These are phyloP conservation scores for Daptonema setosum DNA, from an alignment of 2,888 invertebrate genomes.

Conservation along the genomic window DNA sequence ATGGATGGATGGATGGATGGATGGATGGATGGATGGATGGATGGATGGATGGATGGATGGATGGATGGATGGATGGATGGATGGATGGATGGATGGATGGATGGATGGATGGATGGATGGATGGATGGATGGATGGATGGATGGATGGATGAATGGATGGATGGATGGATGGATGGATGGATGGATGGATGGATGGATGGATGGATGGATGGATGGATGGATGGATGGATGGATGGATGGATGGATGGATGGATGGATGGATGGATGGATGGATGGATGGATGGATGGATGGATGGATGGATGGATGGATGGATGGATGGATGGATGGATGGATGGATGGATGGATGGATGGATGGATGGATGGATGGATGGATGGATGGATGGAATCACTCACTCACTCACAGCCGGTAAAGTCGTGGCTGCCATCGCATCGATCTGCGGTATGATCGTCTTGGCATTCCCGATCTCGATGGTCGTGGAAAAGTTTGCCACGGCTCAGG, in stretches of 20 bases:
- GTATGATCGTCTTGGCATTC: conserved; percentile 16
- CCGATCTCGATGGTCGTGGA: conserved; percentile 26
- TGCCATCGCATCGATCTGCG: background rate
- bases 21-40: conserved; percentile 9
- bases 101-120: background rate
- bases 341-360: background rate
- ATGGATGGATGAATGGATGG: conserved; percentile 13
- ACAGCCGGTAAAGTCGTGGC: background rate
- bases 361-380: background rate
- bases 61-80: background rate
- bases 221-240: background rate
- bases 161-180: background rate
- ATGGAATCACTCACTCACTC: too few relatives aligned
- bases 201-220: background rate
- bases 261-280: conserved; percentile 15
- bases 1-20: conserved; percentile 10
- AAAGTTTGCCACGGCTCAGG: background rate
- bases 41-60: background rate
- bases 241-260: background rate
- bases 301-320: background rate
- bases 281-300: background rate
- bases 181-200: background rate
- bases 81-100: background rate
- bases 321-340: background rate
- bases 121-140: conserved; percentile 1